Evolutionary conservation across 2,113 vertebrate species (phyloP).

Genomic region (Mystacornis crossleyi): DNA sequence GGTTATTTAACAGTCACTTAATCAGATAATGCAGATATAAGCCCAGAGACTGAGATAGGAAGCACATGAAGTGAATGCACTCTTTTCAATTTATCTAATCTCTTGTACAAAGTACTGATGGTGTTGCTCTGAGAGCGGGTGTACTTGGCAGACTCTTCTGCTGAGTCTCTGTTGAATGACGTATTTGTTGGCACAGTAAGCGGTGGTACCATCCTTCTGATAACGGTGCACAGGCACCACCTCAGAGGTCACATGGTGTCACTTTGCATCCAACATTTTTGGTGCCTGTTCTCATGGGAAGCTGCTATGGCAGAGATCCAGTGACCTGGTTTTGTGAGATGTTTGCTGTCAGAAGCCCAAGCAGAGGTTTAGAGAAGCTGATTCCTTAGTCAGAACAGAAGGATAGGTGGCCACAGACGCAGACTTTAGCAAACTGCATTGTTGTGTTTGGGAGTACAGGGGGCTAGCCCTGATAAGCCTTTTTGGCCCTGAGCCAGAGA

Average conservation of each 20-base stretch:
- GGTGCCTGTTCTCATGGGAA: background rate
- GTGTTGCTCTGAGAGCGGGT: background rate
- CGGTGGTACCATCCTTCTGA: background rate
- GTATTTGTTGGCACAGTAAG: background rate
- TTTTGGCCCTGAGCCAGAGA: background rate
- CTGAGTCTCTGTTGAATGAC: background rate
- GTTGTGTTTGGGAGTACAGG: background rate
- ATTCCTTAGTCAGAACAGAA: background rate
- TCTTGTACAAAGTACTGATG: background rate
- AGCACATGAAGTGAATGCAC: background rate
- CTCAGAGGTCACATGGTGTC: background rate
- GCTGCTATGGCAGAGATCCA: background rate
- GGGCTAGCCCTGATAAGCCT: background rate
- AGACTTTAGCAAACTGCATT: background rate
- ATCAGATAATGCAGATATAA: slow-evolving; percentile 9
- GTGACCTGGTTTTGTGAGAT: background rate
- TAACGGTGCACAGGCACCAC: background rate
- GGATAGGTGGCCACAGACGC: accelerated
- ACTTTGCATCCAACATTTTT: background rate
- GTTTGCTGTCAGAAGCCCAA: background rate
- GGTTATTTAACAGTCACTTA: slow-evolving; percentile 36
- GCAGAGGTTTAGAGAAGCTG: background rate
- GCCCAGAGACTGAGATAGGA: background rate
- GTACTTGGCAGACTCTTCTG: background rate
- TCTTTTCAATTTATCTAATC: background rate